These are phyloP conservation scores for Perognathus longimembris DNA, from an alignment of 2,113 vertebrate genomes.

Conservation along the genomic window DNA sequence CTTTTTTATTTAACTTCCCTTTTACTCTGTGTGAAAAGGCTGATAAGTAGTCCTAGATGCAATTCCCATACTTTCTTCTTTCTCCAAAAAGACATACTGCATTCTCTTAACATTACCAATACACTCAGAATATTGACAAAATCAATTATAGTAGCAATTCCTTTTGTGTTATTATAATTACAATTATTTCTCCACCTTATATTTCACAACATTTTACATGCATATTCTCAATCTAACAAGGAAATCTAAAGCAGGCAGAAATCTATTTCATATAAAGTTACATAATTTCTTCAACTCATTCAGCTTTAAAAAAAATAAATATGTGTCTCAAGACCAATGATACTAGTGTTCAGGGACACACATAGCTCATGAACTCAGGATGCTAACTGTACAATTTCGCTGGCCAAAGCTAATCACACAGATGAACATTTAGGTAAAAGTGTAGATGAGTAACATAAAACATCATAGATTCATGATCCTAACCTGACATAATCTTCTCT, in stretches of 20 bases:
- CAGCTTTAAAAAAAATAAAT: not conserved
- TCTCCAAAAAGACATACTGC: not conserved
- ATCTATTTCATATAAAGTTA: not conserved
- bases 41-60: not conserved
- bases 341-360: not conserved
- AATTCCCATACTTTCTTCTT: not conserved
- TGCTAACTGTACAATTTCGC: no score
- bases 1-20: not conserved
- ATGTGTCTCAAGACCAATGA: not conserved
- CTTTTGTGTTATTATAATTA: not conserved
- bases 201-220: conserved; percentile 30
- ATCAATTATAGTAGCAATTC: not conserved
- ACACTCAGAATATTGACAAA: not conserved
- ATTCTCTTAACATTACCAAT: not conserved
- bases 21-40: not conserved
- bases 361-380: no score
- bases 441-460: not conserved
- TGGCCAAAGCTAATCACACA: not conserved
- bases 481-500: not conserved
- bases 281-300: not conserved
- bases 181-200: not conserved
- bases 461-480: not conserved
- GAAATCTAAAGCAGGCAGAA: not conserved
- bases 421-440: not conserved
- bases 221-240: not conserved